Base-by-base conservation (phyloP, 2,888 invertebrate species). In the Spilosoma lubricipeda region DNA sequence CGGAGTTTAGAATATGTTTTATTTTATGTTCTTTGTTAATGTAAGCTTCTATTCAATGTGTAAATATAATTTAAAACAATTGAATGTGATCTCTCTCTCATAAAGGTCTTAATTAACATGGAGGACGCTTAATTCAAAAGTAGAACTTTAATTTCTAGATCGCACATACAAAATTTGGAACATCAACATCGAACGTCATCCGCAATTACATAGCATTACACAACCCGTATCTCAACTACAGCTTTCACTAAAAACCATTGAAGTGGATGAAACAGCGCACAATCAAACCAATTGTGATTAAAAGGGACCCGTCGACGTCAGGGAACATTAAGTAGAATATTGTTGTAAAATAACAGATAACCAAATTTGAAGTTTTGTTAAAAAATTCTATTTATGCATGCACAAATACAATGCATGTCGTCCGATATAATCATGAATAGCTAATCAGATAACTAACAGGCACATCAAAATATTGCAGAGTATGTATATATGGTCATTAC, bases 1-100 rank as follows among this genome's bases (percentile, higher is more conserved):
- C 36, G 42, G 0, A 73, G 67, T 27, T 20, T 65, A 42, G 65
- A 23, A 42, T 30, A 67, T 67, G 30, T 42, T 72, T 56, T 48
- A 59, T 42, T 56, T 20, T 67, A 23, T 72, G 59, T 48, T 66
- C 52, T 15, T 52, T 52, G 65, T 66, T 65, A 36, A 30, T 27
- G 8, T 48, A 48, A 65, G 20, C 33, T 23, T 18, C 18, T 23
- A n/a, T 48, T 48, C 27, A 20, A 59, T 23, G 18, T 56, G n/a
- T 56, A n/a, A 23, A n/a, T 33, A 33, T 33, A 33, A 33, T 33
- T 3, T 33, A 33, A 33, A 33, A 33, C 33, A 33, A 33, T 33
- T 33, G 33, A 33, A 33, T 33, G 33, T 33, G 33, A 33, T 3
- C 33, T 33, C 33, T 33, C 33, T 33, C 33, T 33, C 33, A 3